phyloP scores from a whole-genome alignment of 2,888 invertebrate genomes.

The Steinernema carpocapsae region DNA sequence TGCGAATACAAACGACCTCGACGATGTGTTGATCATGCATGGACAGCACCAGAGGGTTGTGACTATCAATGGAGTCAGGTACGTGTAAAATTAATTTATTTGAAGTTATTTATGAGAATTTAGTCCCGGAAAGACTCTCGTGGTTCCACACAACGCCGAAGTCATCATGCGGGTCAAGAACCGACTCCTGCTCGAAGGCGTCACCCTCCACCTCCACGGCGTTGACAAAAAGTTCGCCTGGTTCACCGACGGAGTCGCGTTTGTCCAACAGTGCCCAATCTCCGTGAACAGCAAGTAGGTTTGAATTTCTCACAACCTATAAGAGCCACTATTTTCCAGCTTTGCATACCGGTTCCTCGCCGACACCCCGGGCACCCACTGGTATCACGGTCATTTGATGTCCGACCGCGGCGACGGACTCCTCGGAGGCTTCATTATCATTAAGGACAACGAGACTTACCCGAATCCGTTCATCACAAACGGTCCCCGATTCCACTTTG shows the following conservation, averaged over 20 bases:
- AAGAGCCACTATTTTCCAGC: too few species aligned
- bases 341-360: slow-evolving; percentile 57
- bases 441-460: slow-evolving; percentile 36
- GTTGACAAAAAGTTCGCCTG: slow-evolving; percentile 55
- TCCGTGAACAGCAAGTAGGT: slow-evolving; percentile 49
- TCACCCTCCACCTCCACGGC: slow-evolving; percentile 59
- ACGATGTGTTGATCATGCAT: slow-evolving; percentile 51
- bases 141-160: slow-evolving; percentile 53
- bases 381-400: slow-evolving; percentile 57
- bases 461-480: slow-evolving; percentile 6
- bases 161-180: slow-evolving; percentile 57
- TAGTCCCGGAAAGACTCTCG: slow-evolving; percentile 57
- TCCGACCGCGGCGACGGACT: slow-evolving; percentile 55
- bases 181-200: slow-evolving; percentile 52
- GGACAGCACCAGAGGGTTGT: slow-evolving; percentile 56
- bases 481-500: slow-evolving; percentile 34
- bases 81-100: neutral
- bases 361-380: slow-evolving; percentile 54
- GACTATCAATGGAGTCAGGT: slow-evolving; percentile 57
- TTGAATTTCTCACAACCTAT: neutral
- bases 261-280: slow-evolving; percentile 63
- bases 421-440: slow-evolving; percentile 44
- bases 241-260: slow-evolving; percentile 62
- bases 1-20: slow-evolving; percentile 52
- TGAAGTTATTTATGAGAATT: neutral